Evolutionary conservation across 2,797 vertebrate genomes (phyloP), one percentile per base, ranked within the genome.

Genomic region (Spinibarbus caldwelli): DNA sequence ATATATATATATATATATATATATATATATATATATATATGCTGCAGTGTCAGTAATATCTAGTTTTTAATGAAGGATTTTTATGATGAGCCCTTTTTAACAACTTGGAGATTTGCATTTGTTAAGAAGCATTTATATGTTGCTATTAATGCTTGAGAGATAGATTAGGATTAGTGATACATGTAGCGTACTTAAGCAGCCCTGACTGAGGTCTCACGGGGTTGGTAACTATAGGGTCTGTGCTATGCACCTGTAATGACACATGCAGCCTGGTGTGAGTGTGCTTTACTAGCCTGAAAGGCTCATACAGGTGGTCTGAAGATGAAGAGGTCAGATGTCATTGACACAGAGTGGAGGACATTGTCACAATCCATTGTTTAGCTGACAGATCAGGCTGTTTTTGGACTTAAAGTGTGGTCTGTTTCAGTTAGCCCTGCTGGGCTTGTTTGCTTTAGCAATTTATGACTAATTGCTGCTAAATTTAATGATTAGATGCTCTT

Each of bases 341-440:
- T 80, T 94, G 94, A 95, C 93, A 93, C 85, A 82, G 88, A 93
- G 93, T 81, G 77, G 49, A 23, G 78, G 64, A 23, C 17, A 64
- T 86, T 87, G 82, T 87, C 75, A 85, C 67, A 78, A 80, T 29
- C 81, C 68, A 83, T 86, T 91, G 89, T 88, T 86, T 68, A 43
- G 31, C 29, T 38, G 70, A 68, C 31, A 78, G 34, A 59, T 70
- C 64, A 34, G 26, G 49, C 49, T 59, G 38, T 70, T 77, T 78
- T 78, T 43, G n/a, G 7, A 45, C 26, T 14, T 54, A 4, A 77
- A 54, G 36, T 78, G 82, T 45, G 7, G 19, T 45, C 41, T 14
- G 5, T 73, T 38, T 83, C 26, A 78, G 14, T 78, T 78, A 72
- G 17, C 38, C 34, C 21, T 23, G 1, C 19, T 85, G 83, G 19